Conservation (phyloP, 2,888 invertebrate genomes). For the Amblyjoppa proteus region DNA sequence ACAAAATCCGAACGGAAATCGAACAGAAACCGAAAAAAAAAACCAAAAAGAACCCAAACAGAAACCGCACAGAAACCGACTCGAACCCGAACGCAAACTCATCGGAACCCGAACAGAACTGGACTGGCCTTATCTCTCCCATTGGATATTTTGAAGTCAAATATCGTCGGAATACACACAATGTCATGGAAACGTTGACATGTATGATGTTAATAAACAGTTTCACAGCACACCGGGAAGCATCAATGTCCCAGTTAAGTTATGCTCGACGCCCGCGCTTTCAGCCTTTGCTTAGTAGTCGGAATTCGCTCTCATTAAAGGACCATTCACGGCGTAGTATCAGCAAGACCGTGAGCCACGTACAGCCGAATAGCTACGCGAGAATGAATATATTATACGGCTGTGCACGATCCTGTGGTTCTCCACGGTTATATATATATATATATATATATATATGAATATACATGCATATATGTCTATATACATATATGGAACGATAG, state of each 20-base stretch:
- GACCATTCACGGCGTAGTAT: slow-evolving; percentile 62
- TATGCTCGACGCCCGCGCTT: slow-evolving; percentile 39
- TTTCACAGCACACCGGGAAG: slow-evolving; percentile 9
- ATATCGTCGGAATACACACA: not conserved
- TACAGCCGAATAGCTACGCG: slow-evolving; percentile 54
- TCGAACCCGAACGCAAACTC: no score
- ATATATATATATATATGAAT: not conserved
- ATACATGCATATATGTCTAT: not conserved
- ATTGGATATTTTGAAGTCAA: not conserved
- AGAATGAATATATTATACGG: slow-evolving; percentile 61
- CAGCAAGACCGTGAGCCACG: slow-evolving; percentile 42
- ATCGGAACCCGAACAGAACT: not conserved
- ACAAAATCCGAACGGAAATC: no score
- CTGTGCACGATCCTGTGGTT: slow-evolving; percentile 35
- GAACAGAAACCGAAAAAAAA: no score
- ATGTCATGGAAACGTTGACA: not conserved
- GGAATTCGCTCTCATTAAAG: slow-evolving; percentile 64
- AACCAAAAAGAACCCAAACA: no score
- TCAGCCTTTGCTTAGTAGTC: slow-evolving; percentile 51
- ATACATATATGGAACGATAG: not conserved
- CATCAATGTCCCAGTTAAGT: slow-evolving; percentile 47
- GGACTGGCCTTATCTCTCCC: not conserved
- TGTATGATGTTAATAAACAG: slow-evolving; percentile 1
- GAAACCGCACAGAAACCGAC: no score
- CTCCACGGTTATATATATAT: slow-evolving; percentile 1